Evolutionary conservation across 2,888 invertebrate genomes (phyloP).

Genomic region (Microctonus aethiopoides): DNA sequence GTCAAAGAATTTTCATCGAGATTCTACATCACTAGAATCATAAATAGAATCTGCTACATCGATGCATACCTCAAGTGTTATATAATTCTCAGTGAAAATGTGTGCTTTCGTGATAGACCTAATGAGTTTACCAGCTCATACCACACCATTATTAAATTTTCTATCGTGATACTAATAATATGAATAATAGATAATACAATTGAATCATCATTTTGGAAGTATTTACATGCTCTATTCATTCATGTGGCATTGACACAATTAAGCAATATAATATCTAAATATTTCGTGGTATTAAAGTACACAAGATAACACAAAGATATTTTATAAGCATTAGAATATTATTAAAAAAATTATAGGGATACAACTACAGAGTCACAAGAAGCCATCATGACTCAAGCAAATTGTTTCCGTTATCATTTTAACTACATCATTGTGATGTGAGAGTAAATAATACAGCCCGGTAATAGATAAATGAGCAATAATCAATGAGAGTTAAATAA

Average conservation of each 20-base stretch:
- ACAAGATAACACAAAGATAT: neutral
- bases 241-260: neutral
- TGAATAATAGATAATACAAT: neutral
- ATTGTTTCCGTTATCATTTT: conserved; percentile 3
- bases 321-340: neutral
- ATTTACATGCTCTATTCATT: neutral
- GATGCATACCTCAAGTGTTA: conserved; percentile 49
- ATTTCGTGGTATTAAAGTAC: neutral
- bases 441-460: neutral
- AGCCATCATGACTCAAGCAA: neutral
- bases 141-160: neutral
- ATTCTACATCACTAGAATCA: conserved; percentile 46
- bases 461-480: neutral
- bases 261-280: neutral
- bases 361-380: neutral
- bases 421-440: conserved; percentile 4
- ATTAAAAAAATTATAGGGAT: conserved; percentile 13
- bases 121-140: neutral
- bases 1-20: conserved; percentile 19
- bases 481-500: conserved; percentile 3
- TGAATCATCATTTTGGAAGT: neutral
- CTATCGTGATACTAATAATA: neutral
- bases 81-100: conserved; percentile 48
- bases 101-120: conserved; percentile 12
- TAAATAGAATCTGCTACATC: conserved; percentile 58